phyloP scores from a whole-genome alignment of 2,888 invertebrate genomes.

The Meiosimyza decipiens region DNA sequence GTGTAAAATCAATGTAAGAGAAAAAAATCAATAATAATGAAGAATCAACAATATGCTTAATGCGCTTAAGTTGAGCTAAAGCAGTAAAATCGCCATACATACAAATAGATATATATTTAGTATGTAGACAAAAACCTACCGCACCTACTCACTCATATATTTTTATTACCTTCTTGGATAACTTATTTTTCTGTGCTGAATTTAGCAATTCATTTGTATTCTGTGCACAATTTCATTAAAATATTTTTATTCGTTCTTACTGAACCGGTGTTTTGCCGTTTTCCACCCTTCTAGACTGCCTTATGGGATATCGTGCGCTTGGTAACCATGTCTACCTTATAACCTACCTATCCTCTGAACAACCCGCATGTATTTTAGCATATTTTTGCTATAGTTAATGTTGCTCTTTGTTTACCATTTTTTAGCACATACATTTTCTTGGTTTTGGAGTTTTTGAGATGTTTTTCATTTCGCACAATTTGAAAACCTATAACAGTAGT shows the following conservation, averaged over 20 bases:
- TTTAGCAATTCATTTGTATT: conserved; percentile 13
- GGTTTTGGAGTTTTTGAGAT: not conserved
- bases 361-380: not conserved
- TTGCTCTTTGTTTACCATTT: not conserved
- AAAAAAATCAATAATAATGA: no score
- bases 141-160: no score
- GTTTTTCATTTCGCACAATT: not conserved
- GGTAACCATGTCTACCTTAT: no score
- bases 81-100: not conserved
- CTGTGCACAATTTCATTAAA: conserved; percentile 2
- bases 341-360: no score
- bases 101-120: no score
- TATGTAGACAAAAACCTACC: no score
- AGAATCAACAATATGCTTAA: no score
- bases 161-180: no score
- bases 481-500: no score
- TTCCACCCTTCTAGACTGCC: not conserved
- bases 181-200: no score
- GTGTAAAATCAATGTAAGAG: no score
- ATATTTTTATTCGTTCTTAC: not conserved
- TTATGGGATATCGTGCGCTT: no score
- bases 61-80: not conserved
- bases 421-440: not conserved
- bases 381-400: not conserved
- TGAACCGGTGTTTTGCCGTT: not conserved